phyloP scores from a whole-genome alignment of 2,888 invertebrate genomes.

The Elmis aenea region DNA sequence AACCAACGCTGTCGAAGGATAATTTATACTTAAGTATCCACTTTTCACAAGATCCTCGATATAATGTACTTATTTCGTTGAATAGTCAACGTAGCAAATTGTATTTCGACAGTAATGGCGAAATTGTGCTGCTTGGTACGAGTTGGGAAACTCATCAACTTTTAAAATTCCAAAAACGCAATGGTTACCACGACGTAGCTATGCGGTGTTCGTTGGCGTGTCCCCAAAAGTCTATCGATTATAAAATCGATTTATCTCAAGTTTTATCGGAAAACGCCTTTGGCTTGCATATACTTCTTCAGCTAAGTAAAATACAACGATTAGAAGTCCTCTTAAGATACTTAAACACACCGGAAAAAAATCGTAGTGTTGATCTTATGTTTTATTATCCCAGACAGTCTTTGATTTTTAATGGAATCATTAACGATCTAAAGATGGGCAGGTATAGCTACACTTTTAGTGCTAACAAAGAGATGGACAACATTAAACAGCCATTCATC shows the following conservation, averaged over 20 bases:
- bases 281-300: conserved; percentile 17
- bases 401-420: conserved; percentile 18
- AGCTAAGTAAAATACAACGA: conserved; percentile 20
- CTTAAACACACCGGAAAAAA: conserved; percentile 8
- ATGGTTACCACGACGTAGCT: conserved; percentile 13
- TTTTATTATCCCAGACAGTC: conserved; percentile 24
- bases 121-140: conserved; percentile 18
- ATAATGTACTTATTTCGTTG: conserved; percentile 19
- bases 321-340: conserved; percentile 20
- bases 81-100: conserved; percentile 16
- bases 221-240: conserved; percentile 22
- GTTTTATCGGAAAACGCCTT: conserved; percentile 13
- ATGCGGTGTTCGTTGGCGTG: conserved; percentile 21
- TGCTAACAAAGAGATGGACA: conserved; percentile 9
- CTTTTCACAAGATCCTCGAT: conserved; percentile 20
- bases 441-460: conserved; percentile 7
- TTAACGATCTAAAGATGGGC: conserved; percentile 9
- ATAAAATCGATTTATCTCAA: conserved; percentile 16
- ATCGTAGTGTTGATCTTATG: conserved; percentile 13
- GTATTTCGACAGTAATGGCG: conserved; percentile 22
- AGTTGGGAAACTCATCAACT: conserved; percentile 24
- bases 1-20: conserved; percentile 11
- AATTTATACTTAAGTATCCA: conserved; percentile 11
- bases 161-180: conserved; percentile 16
- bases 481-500: conserved; percentile 12